Percentiles rank a stretch among this genome's conserved stretches.
phyloP scores from a whole-genome alignment of 2,888 invertebrate species.

The Drosophila helvetica region DNA sequence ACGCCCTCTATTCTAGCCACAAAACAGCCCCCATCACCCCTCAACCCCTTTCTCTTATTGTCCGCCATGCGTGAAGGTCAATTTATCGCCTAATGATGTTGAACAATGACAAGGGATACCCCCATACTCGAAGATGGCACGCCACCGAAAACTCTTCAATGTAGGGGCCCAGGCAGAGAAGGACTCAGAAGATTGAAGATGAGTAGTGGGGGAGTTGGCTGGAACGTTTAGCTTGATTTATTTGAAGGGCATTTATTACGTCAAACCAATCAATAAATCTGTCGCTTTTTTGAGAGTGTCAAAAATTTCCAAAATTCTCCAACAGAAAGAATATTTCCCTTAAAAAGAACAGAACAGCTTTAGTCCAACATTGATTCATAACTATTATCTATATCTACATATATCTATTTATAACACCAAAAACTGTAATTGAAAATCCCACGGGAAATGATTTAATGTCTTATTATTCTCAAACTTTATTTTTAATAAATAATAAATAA shows the following conservation, averaged over 20 bases:
- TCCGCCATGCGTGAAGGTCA: constrained; percentile 69
- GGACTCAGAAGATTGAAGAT: neutral
- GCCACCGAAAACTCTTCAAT: neutral
- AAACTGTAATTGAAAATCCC: too few relatives aligned
- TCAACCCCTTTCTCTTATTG: neutral
- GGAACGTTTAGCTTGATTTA: constrained; percentile 65
- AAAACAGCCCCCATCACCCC: neutral
- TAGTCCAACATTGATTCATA: neutral
- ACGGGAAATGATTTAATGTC: too few relatives aligned
- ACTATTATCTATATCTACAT: too few relatives aligned
- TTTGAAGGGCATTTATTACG: constrained; percentile 25
- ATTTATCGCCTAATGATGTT: constrained; percentile 75
- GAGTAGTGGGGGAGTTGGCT: neutral
- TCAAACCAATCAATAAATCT: constrained; percentile 16
- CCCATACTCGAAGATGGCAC: neutral
- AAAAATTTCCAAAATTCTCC: too few relatives aligned
- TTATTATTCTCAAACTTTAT: too few relatives aligned
- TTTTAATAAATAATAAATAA: too few relatives aligned
- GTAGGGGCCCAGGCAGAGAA: neutral
- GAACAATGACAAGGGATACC: constrained; percentile 59
- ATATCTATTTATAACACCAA: too few relatives aligned
- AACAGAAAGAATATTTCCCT: too few relatives aligned
- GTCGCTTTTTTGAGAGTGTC: neutral
- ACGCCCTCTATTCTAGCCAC: neutral
- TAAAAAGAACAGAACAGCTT: neutral